Evolutionary conservation across 2,888 invertebrate species (phyloP).

Genomic region (Pristionchus maxplancki): DNA sequence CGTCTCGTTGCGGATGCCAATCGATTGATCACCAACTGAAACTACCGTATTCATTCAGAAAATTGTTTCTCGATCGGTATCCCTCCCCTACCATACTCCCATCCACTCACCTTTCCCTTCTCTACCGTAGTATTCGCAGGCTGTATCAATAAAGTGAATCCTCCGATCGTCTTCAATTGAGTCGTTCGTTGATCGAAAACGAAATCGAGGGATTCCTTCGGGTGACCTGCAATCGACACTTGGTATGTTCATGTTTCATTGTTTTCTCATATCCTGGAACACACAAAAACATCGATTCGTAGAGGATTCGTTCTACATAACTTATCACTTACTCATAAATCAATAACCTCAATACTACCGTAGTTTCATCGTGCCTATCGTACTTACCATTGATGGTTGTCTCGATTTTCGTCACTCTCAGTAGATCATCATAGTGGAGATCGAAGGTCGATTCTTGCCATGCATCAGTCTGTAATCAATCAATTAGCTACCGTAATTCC

Average conservation of each 20-base stretch:
- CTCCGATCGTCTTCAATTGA: slow-evolving; percentile 57
- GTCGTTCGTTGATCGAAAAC: slow-evolving; percentile 59
- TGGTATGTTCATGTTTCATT: no score
- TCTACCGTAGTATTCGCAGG: slow-evolving; percentile 55
- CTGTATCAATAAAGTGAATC: slow-evolving; percentile 57
- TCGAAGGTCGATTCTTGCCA: slow-evolving; percentile 57
- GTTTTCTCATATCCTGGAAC: no score
- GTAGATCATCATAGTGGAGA: slow-evolving; percentile 63
- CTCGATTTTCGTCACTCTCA: slow-evolving; percentile 48
- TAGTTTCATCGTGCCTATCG: neutral
- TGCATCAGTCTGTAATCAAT: slow-evolving; percentile 27
- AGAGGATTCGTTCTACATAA: no score
- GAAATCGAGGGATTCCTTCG: slow-evolving; percentile 15
- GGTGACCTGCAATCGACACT: slow-evolving; percentile 31
- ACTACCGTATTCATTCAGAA: neutral
- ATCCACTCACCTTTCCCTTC: slow-evolving; percentile 59
- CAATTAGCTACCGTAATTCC: neutral
- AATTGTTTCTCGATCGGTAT: slow-evolving; percentile 42
- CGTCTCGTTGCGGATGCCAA: neutral
- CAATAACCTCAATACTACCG: neutral
- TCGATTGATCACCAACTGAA: slow-evolving; percentile 29
- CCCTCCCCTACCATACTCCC: neutral
- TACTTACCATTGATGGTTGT: slow-evolving; percentile 53
- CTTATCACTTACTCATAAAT: no score
- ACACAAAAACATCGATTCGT: no score